Evolutionary conservation across 2,888 invertebrate genomes (phyloP).

Genomic region (Tipula confusa): DNA sequence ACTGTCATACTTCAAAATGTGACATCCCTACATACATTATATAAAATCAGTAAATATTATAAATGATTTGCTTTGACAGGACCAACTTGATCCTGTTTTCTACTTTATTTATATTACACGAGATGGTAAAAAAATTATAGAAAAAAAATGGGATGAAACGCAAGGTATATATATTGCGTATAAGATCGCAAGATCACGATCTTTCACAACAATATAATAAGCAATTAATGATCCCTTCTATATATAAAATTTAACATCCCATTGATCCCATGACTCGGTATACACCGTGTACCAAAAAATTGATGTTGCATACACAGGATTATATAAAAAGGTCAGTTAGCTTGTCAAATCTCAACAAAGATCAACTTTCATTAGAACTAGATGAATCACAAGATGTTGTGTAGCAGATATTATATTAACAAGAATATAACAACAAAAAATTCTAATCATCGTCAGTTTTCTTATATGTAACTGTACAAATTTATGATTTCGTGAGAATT

Average conservation of each 20-base stretch:
- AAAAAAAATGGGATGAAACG: not conserved
- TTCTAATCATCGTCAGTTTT: not conserved
- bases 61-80: not conserved
- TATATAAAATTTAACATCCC: conserved; percentile 5
- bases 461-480: not conserved
- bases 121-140: not conserved
- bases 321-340: not conserved
- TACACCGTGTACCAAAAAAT: not conserved
- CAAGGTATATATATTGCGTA: not conserved
- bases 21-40: not conserved
- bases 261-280: not conserved
- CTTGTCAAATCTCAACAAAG: not conserved
- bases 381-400: too few species aligned
- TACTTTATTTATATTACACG: not conserved
- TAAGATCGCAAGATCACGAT: conserved; percentile 1
- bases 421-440: not conserved
- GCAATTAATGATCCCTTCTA: conserved; percentile 4
- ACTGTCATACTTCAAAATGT: not conserved
- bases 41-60: not conserved
- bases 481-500: not conserved
- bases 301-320: not conserved
- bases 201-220: not conserved
- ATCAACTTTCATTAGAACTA: not conserved
- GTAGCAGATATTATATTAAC: too few species aligned
- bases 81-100: not conserved